Evolutionary conservation across 1,140 invertebrate species (phyloP), one percentile per base, ranked within the genome.

Genomic region (Trinorchestia longiramus): DNA sequence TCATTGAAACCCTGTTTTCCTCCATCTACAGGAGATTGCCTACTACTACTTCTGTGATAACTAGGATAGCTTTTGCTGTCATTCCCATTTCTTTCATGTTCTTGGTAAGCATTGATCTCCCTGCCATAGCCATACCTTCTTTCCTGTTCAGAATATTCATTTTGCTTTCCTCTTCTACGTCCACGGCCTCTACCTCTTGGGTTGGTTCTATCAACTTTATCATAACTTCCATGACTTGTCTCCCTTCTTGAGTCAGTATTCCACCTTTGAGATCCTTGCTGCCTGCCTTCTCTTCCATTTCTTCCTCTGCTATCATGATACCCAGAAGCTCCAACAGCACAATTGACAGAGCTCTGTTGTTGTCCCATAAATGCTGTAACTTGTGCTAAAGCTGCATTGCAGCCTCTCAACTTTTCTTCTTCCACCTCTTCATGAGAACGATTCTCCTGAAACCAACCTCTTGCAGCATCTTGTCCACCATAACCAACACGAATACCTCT

Each of bases 281-380:
- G 62, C 28, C 62, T 77, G 62, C 62, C 28, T 15, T 47, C 92
- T 94, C 92, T 47, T 40, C 43, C 92, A 47, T n/a, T 43, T 47
- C 44, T 94, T 94, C 40, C 92, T 94, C 92, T 47, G 44, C 40
- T 45, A n/a, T 45, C 40, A 45, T 36, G 43, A 28, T 43, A 45
- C 41, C 23, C 92, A 47, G 44, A 23, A 47, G 44, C 92, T 94
- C 92, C 92, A 4, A 42, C 88, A 91, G 62, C 62, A 77, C 62
- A 43, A 0, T 90, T 42, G 28, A 90, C 41, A 43, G 6, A 8
- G 36, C n/a, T 41, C 43, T 90, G 88, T 90, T 90, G 88, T 42
- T 42, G 88, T 4, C 41, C 88, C 96, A 96, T 96, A 95, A 96
- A 96, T 40, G 96, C 96, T 43, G 96, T 95, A 41, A 96, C 96